phyloP scores from a whole-genome alignment of 2,113 vertebrate genomes.

The rabbit (Oryctolagus cuniculus) region DNA sequence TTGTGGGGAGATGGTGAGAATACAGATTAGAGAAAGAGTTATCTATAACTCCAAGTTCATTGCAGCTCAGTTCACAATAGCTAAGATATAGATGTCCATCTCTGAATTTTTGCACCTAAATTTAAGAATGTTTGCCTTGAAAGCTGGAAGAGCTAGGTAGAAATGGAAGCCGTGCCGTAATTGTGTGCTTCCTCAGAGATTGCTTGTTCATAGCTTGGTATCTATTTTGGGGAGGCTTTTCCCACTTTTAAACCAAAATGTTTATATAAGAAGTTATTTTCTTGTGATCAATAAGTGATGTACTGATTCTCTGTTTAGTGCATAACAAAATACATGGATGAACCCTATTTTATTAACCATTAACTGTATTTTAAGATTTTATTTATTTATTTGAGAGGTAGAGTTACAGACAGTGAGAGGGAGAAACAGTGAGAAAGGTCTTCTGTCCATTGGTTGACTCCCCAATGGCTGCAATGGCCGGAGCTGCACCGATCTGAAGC shows the following conservation, averaged over 20 bases:
- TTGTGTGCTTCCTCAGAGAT: not conserved
- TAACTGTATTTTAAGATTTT: not conserved
- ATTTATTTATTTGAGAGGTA: no score
- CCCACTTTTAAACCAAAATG: not conserved
- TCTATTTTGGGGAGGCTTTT: not conserved
- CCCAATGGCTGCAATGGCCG: no score
- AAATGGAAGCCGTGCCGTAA: not conserved
- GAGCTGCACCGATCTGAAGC: no score
- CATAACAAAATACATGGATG: not conserved
- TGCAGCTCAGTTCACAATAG: no score
- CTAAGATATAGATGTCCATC: not conserved
- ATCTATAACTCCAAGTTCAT: no score
- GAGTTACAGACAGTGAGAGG: no score
- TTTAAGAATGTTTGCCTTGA: not conserved
- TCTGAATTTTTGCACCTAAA: not conserved
- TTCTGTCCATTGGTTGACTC: no score
- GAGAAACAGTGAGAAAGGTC: no score
- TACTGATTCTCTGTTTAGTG: not conserved
- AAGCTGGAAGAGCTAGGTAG: not conserved
- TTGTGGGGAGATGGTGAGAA: no score
- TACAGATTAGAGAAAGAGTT: no score
- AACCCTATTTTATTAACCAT: slow-evolving; percentile 22
- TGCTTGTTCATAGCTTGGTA: not conserved
- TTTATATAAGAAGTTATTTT: not conserved
- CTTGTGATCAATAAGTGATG: not conserved